These are phyloP conservation scores for Crenuchus spilurus DNA, from an alignment of 2,797 vertebrate genomes.

Conservation along the genomic window DNA sequence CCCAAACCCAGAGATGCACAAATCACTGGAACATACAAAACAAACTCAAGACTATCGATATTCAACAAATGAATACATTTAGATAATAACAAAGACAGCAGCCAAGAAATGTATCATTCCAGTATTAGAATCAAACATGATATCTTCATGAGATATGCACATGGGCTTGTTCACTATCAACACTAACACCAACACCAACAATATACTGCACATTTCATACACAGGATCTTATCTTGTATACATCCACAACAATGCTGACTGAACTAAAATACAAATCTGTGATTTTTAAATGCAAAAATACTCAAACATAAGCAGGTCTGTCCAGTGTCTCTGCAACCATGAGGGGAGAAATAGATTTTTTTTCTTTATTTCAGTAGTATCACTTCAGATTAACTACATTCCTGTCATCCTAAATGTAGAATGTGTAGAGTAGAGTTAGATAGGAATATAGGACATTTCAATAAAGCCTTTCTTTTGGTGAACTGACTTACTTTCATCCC, in stretches of 20 bases:
- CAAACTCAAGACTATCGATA: not conserved
- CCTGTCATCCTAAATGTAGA: no score
- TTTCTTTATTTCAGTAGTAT: no score
- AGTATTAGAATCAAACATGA: not conserved
- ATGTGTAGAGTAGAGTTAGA: no score
- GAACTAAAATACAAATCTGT: not conserved
- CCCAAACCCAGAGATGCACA: conserved; percentile 71
- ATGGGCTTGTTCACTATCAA: not conserved
- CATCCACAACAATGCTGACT: not conserved
- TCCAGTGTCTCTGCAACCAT: not conserved
- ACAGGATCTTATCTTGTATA: not conserved
- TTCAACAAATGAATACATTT: not conserved
- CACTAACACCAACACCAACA: not conserved
- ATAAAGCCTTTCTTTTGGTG: not conserved
- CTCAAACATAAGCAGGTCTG: not conserved
- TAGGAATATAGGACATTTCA: not conserved
- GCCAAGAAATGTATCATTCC: not conserved
- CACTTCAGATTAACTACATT: no score
- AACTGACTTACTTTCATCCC: conserved; percentile 75
- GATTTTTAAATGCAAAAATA: not conserved
- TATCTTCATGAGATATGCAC: not conserved
- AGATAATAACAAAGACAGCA: not conserved
- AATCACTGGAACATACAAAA: conserved; percentile 61
- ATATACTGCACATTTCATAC: not conserved
- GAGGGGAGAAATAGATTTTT: not conserved